These are phyloP conservation scores for Nematolebias whitei DNA, from an alignment of 2,113 vertebrate species.

Conservation along the genomic window DNA sequence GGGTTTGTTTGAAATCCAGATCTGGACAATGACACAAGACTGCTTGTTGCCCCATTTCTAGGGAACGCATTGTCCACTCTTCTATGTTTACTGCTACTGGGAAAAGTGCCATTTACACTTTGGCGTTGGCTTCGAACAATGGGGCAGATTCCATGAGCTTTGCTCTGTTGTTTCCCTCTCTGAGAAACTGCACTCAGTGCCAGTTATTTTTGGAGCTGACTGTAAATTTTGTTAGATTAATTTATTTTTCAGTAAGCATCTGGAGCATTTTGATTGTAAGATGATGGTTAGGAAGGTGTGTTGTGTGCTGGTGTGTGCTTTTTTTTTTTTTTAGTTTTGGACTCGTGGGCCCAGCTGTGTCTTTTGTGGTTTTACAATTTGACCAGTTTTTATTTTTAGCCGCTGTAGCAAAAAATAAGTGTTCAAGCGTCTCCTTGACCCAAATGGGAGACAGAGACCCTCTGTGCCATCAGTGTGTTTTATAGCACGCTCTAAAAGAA, in stretches of 20 bases:
- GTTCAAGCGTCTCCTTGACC: conserved; percentile 55
- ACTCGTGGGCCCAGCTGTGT: conserved; percentile 19
- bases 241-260: conserved; percentile 43
- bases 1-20: conserved; percentile 57
- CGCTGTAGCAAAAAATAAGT: conserved; percentile 41
- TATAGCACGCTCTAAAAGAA: conserved; percentile 15
- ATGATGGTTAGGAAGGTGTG: conserved; percentile 27
- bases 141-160: conserved; percentile 73
- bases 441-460: conserved; percentile 41
- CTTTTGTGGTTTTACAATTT: conserved; percentile 44
- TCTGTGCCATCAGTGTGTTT: conserved; percentile 20
- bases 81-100: conserved; percentile 68
- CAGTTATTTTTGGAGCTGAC: conserved; percentile 65
- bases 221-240: conserved; percentile 55
- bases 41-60: conserved; percentile 61
- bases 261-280: conserved; percentile 11
- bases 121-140: conserved; percentile 71
- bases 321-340: conserved; percentile 9
- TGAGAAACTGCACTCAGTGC: conserved; percentile 56
- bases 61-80: conserved; percentile 63
- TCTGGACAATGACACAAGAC: conserved; percentile 61
- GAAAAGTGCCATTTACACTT: conserved; percentile 73
- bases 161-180: conserved; percentile 70
- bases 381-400: conserved; percentile 63
- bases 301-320: conserved; percentile 5